Base-by-base conservation (phyloP, 2,888 invertebrate species). In the Erebia epiphron region DNA sequence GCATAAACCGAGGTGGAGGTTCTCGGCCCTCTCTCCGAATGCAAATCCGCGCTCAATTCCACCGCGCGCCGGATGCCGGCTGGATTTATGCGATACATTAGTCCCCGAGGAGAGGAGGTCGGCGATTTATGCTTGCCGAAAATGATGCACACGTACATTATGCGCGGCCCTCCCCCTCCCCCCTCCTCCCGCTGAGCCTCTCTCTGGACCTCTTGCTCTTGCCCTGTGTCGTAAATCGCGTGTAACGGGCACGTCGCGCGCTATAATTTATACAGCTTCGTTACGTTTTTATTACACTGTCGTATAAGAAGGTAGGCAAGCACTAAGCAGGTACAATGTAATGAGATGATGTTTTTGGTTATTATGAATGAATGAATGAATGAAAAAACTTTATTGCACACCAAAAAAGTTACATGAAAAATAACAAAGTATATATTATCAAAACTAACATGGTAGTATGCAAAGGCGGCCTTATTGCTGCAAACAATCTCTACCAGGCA, bases 21-120 rank as follows among this genome's bases (percentile, higher is more conserved):
- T 7, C n/a, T n/a, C n/a, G 8, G 50, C 50, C n/a, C 50, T n/a
- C 52, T n/a, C 58, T 58, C 58, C 46, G 62, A 9, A 49, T 54
- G 56, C 56, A n/a, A 56, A 56, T 56, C 14, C 10, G 43, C 16
- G 56, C 16, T 64, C 41, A 54, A 52, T 16, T 35, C 26, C 35
- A 26, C 10, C 43, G 26, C 63, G 2, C 18, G 50, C 50, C 35
- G n/a, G 50, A 10, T 41, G 41, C 64, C 16, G 18, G 35, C 41
- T 41, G 72, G 73, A 77, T 76, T 78, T 77, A 77, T 77, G 77
- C 64, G 67, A 18, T 77, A 71, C 78, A 78, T 78, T 78, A 78
- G 75, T 73, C 73, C 66, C 54, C 18, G 56, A 61, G 68, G 54
- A 49, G 52, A 35, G 46, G 64, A 26, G 26, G n/a, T 49, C 8